phyloP scores from a whole-genome alignment of 2,888 invertebrate genomes.

The Drosophila infuscata region DNA sequence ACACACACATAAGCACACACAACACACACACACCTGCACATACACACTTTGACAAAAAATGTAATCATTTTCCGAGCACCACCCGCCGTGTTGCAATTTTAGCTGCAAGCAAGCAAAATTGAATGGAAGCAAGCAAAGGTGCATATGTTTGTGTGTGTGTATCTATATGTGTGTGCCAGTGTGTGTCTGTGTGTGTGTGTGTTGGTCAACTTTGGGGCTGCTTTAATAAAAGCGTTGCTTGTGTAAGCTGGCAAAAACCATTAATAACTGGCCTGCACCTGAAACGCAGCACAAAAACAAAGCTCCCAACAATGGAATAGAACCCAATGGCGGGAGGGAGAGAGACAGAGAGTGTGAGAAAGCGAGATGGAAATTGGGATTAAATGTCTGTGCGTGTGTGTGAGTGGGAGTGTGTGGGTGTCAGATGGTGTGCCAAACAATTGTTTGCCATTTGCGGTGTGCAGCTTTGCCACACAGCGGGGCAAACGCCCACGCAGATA shows the following conservation, averaged over 20 bases:
- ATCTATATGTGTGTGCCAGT: not conserved
- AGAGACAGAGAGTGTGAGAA: not conserved
- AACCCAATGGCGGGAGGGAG: not conserved
- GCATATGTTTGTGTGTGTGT: not conserved
- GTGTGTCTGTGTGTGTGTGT: constrained; percentile 9
- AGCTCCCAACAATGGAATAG: constrained; percentile 22
- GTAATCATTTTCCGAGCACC: not conserved
- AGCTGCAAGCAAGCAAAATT: not conserved
- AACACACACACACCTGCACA: not conserved
- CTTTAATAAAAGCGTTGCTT: constrained; percentile 68
- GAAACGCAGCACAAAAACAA: constrained; percentile 43
- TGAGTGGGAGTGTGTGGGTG: constrained; percentile 3
- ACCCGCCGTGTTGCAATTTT: not conserved
- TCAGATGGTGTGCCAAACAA: not conserved
- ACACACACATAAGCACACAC: not conserved
- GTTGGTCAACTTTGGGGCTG: constrained; percentile 43
- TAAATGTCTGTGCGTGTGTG: constrained; percentile 38
- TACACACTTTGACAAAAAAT: not conserved
- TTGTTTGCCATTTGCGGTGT: constrained; percentile 53
- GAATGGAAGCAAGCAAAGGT: not conserved
- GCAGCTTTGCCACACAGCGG: constrained; percentile 20
- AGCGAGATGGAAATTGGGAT: constrained; percentile 6
- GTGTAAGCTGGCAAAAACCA: constrained; percentile 71
- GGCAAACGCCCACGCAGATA: not conserved
- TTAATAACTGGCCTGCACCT: constrained; percentile 74